phyloP scores from a whole-genome alignment of 1,140 invertebrate genomes.

The Camponotus floridanus region DNA sequence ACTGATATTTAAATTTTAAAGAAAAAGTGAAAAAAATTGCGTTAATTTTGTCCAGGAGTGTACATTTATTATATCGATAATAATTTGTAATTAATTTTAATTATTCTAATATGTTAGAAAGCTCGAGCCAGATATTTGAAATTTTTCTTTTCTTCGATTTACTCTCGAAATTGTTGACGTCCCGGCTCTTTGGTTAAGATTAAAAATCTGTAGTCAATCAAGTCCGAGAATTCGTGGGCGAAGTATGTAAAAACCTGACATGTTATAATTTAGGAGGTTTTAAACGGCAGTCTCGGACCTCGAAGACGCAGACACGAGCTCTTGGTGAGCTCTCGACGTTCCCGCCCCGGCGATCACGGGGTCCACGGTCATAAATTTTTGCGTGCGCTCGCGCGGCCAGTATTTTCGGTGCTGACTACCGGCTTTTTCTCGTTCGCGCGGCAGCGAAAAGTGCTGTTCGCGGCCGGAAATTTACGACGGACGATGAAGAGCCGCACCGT shows the following conservation, averaged over 20 bases:
- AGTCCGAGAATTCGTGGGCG: not conserved
- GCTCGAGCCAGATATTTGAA: not conserved
- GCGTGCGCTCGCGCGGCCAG: not conserved
- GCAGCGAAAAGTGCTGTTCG: conserved; percentile 42
- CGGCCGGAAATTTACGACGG: conserved; percentile 51
- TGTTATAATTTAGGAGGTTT: conserved; percentile 40
- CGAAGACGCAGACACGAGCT: conserved; percentile 14
- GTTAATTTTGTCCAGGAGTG: too few species aligned
- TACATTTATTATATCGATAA: too few species aligned
- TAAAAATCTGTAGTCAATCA: not conserved
- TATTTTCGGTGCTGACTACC: conserved; percentile 49
- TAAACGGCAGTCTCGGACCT: not conserved
- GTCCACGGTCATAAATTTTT: conserved; percentile 57
- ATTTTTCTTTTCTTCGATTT: not conserved
- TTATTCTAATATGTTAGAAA: not conserved
- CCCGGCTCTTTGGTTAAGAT: not conserved
- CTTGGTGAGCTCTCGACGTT: conserved; percentile 16
- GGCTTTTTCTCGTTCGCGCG: conserved; percentile 29
- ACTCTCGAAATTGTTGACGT: not conserved
- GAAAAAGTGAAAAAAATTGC: too few species aligned
- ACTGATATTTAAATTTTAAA: too few species aligned
- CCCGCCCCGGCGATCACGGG: not conserved
- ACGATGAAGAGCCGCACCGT: conserved; percentile 32
- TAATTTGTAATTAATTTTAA: not conserved
- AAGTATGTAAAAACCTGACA: conserved; percentile 7